Percentiles rank a stretch among this genome's conserved stretches.
phyloP scores from a whole-genome alignment of 2,888 invertebrate genomes.

The Drosophila formosana region DNA sequence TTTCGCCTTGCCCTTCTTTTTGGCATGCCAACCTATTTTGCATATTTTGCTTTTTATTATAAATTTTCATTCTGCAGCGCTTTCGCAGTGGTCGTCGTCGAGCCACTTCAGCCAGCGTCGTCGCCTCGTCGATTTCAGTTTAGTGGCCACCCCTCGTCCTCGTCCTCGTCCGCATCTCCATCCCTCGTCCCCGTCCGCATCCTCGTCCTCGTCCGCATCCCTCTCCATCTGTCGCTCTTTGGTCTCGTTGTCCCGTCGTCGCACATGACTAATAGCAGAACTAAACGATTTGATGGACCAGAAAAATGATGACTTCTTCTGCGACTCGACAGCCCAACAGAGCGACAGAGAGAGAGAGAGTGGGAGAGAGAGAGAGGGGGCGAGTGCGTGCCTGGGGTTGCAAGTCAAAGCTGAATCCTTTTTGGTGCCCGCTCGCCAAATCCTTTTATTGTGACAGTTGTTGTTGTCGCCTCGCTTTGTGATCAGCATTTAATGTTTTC shows the following conservation, averaged over 20 bases:
- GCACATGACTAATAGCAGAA: conserved; percentile 83
- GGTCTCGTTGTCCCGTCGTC: conserved; percentile 19
- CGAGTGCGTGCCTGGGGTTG: conserved; percentile 55
- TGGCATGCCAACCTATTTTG: conserved; percentile 66
- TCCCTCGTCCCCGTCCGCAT: conserved; percentile 14
- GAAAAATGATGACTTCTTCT: conserved; percentile 84
- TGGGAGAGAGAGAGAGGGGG: conserved; percentile 6
- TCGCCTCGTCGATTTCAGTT: conserved; percentile 67
- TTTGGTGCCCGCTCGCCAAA: conserved; percentile 49
- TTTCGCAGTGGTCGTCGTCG: conserved; percentile 27
- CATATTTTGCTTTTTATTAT: conserved; percentile 80
- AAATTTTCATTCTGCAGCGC: conserved; percentile 75
- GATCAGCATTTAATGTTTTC: conserved; percentile 80
- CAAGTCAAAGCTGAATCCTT: conserved; percentile 63
- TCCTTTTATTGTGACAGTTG: conserved; percentile 79
- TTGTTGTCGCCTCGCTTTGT: conserved; percentile 70
- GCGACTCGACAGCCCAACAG: conserved; percentile 19
- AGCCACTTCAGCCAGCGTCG: conserved; percentile 67
- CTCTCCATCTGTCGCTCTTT: conserved; percentile 8
- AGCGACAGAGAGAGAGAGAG: conserved; percentile 4
- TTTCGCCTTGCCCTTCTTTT: not conserved
- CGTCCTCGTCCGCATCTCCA: not conserved
- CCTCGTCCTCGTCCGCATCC: not conserved
- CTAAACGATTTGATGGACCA: conserved; percentile 84
- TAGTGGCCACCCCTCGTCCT: conserved; percentile 56